phyloP scores from a whole-genome alignment of 2,113 vertebrate species.

The Prunella himalayana region DNA sequence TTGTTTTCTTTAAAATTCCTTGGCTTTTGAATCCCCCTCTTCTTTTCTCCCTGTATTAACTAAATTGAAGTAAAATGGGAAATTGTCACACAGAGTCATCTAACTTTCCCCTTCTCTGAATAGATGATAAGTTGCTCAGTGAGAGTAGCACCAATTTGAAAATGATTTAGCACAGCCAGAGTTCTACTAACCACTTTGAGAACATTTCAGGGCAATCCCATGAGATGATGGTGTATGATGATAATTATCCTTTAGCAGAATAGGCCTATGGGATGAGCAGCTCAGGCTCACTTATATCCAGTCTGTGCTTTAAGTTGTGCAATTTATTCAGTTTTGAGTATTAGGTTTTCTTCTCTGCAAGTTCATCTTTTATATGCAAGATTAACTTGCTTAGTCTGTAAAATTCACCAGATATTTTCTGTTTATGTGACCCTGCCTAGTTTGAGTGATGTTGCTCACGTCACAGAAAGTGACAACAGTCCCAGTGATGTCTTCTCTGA shows the following conservation, averaged over 20 bases:
- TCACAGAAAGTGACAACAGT: neutral
- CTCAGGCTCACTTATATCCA: neutral
- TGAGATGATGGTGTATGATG: neutral
- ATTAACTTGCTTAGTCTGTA: neutral
- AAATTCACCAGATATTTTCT: neutral
- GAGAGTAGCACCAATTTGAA: neutral
- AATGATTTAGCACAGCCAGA: neutral
- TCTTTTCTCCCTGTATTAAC: neutral
- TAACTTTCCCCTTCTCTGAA: neutral
- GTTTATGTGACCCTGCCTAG: neutral
- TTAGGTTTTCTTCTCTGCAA: neutral
- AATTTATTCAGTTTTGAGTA: neutral
- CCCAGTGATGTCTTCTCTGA: neutral
- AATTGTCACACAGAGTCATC: neutral
- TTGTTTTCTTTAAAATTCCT: constrained; percentile 9
- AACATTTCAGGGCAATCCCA: neutral
- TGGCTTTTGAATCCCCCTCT: neutral
- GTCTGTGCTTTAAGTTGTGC: neutral
- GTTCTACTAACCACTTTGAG: neutral
- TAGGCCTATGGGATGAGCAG: neutral
- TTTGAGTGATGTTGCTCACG: neutral
- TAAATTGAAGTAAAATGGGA: neutral
- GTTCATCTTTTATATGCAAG: neutral
- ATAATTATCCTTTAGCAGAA: neutral
- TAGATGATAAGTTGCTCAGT: neutral